Evolutionary conservation across 2,797 vertebrate species (phyloP), one percentile per base, ranked within the genome.

Genomic region (Schizothorax lantsangensis): DNA sequence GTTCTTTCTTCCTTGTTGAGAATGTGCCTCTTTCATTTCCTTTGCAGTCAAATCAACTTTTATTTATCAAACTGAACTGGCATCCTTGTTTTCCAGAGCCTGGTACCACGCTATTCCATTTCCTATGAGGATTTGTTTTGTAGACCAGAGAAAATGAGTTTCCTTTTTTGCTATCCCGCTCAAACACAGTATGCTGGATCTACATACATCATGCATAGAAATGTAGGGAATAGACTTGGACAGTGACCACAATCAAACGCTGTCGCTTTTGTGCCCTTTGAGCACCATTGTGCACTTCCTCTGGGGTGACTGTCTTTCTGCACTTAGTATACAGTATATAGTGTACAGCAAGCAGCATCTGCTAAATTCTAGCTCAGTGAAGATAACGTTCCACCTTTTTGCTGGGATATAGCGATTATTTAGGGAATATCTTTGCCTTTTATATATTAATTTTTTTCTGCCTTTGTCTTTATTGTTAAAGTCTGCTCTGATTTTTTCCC

Each of bases 161-260:
- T 66, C 5, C 30, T 52, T 66, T 43, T 45, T 36, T 52, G 54
- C 66, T 54, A 81, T 80, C 36, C 57, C 45, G 59, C 66, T 90
- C 72, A 85, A 81, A 38, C 64, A 83, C 78, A 74, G 79, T 89
- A 91, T 91, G 88, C 90, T 92, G 88, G 86, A 89, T 86, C 54
- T 45, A 64, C 66, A 43, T 62, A 33, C 81, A 78, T 83, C 79
- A 83, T 85, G 87, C 86, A 85, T 47, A 74, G 66, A 86, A 79
- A 90, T 59, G 64, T 66, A 15, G 75, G 88, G 79, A 88, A 84
- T n/a, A 33, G 47, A 71, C 75, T 66, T 57, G 23, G 23, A 83
- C 49, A 10, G 75, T 45, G 52, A 85, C 19, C 66, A 69, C 62
- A 78, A 9, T 69, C 73, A 33, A 54, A 49, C 15, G 0, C 74